phyloP scores from a whole-genome alignment of 2,797 vertebrate species.

The Salarias fasciatus region DNA sequence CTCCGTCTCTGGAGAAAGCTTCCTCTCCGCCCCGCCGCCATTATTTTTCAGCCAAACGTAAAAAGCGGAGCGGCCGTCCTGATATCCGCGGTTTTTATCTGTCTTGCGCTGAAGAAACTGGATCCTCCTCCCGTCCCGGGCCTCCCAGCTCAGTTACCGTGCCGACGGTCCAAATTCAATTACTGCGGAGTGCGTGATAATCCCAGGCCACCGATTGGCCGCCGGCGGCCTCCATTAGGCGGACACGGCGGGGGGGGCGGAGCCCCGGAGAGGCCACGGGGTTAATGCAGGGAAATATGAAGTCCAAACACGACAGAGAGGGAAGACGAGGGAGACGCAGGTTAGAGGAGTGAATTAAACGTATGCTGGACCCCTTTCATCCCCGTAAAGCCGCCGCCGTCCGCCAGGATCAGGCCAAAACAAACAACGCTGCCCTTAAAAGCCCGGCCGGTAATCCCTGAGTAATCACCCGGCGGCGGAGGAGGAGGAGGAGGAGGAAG shows the following conservation, averaged over 20 bases:
- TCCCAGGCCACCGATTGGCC: constrained; percentile 66
- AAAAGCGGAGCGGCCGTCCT: too few relatives aligned
- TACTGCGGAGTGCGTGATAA: constrained; percentile 64
- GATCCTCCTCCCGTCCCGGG: constrained; percentile 1
- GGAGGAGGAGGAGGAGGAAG: neutral
- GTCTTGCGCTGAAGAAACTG: constrained; percentile 15
- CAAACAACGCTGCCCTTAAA: constrained; percentile 69
- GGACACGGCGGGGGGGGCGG: constrained; percentile 19
- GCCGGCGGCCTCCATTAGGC: constrained; percentile 54
- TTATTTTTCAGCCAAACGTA: too few relatives aligned
- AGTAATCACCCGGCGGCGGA: constrained; percentile 53
- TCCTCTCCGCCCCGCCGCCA: too few relatives aligned
- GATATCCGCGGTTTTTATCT: too few relatives aligned
- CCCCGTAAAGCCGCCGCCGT: constrained; percentile 59
- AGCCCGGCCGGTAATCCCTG: constrained; percentile 59
- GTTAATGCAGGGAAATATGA: constrained; percentile 19
- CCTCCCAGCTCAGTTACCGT: constrained; percentile 47
- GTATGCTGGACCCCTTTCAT: constrained; percentile 4
- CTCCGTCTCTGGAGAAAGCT: constrained; percentile 3
- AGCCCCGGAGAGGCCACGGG: neutral
- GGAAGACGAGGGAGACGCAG: neutral
- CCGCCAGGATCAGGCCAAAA: constrained; percentile 66
- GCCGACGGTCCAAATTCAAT: constrained; percentile 70
- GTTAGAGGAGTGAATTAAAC: constrained; percentile 1
- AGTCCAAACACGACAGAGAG: constrained; percentile 19